These are phyloP conservation scores for Entomyzon cyanotis DNA, from an alignment of 2,113 vertebrate genomes.

Conservation along the genomic window DNA sequence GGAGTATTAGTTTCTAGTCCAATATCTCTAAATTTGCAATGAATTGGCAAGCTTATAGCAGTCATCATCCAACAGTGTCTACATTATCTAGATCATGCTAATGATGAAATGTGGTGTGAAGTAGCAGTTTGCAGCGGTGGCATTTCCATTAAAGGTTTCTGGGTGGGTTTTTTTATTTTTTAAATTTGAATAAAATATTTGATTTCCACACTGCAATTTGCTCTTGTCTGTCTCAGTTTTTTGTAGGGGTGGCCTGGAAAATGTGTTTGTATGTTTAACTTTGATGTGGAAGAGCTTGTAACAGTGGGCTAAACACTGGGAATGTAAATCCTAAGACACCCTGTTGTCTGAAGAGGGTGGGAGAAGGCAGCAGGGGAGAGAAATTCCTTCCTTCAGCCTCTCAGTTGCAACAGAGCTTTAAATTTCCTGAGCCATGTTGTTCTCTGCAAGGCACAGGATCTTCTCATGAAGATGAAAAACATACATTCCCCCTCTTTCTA, in stretches of 20 bases:
- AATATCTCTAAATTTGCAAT: neutral
- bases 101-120: neutral
- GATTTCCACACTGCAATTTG: neutral
- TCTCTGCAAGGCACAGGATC: neutral
- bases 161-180: neutral
- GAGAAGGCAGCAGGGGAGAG: neutral
- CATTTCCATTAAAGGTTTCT: neutral
- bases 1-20: neutral
- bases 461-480: neutral
- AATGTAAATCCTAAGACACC: neutral
- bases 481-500: neutral
- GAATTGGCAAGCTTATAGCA: neutral
- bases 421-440: neutral
- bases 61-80: neutral
- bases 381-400: neutral
- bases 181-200: neutral
- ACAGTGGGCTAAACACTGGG: neutral
- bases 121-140: neutral
- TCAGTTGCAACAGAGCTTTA: neutral
- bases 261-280: neutral
- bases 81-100: neutral
- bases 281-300: neutral
- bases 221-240: neutral
- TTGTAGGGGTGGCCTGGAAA: neutral
- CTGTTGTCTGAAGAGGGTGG: neutral